A percentile compares a stretch with the other conserved stretches of the same genome.
phyloP scores from a whole-genome alignment of 2,797 vertebrate species.

The Protonibea diacanthus region DNA sequence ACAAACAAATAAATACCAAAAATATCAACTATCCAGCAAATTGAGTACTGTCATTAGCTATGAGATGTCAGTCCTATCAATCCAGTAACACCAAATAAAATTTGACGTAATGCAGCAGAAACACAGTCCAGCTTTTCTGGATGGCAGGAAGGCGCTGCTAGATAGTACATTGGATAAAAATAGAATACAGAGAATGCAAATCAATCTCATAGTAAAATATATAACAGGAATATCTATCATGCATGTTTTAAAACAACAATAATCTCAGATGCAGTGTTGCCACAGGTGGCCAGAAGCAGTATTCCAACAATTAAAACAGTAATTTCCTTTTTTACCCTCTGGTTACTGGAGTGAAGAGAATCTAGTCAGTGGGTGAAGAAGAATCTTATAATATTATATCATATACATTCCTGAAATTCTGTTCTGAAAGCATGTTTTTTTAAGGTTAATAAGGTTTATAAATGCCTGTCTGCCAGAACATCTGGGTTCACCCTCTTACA shows the following conservation, averaged over 20 bases:
- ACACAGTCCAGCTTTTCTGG: not conserved
- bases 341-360: not conserved
- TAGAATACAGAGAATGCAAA: not conserved
- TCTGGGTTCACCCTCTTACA: not conserved
- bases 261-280: not conserved
- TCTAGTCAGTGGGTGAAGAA: not conserved
- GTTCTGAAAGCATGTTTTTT: no score
- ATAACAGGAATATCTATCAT: not conserved
- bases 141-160: not conserved
- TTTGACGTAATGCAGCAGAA: conserved; percentile 3
- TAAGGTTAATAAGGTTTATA: not conserved
- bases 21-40: not conserved
- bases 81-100: conserved; percentile 1
- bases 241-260: not conserved
- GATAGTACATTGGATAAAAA: not conserved
- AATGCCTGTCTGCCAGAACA: not conserved
- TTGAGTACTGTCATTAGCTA: not conserved
- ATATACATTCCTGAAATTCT: no score
- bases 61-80: not conserved
- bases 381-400: not conserved
- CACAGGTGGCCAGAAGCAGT: not conserved
- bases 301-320: not conserved
- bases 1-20: not conserved
- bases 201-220: not conserved
- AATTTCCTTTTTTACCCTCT: not conserved